Evolutionary conservation across 2,113 vertebrate genomes (phyloP).

Genomic region (Alaudala cheleensis): DNA sequence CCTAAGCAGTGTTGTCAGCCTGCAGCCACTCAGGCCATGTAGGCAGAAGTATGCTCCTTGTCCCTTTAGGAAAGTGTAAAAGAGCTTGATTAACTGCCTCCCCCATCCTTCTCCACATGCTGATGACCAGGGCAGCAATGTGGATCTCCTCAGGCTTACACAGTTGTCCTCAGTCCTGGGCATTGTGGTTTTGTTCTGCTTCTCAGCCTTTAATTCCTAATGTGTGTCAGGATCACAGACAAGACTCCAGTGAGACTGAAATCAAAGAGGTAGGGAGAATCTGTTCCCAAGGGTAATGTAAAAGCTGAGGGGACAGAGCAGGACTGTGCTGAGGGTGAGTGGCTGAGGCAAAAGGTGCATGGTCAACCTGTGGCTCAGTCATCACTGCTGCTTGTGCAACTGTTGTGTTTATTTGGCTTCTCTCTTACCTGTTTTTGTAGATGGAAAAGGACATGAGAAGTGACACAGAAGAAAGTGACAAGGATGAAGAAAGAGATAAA

Average conservation of each 20-base stretch:
- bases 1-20: neutral
- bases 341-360: neutral
- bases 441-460: constrained; percentile 90
- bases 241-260: neutral
- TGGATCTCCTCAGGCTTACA: neutral
- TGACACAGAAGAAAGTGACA: constrained; percentile 83
- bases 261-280: neutral
- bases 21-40: neutral
- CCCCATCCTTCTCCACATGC: neutral
- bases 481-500: constrained; percentile 43
- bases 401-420: constrained; percentile 75
- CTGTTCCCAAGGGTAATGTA: neutral
- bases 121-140: neutral
- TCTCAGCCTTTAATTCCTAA: neutral
- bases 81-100: neutral
- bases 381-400: constrained; percentile 59
- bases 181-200: neutral
- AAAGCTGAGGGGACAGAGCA: neutral
- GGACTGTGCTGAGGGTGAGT: neutral
- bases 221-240: neutral
- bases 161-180: neutral
- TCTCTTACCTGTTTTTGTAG: constrained; percentile 82
- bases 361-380: neutral
- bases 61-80: neutral
- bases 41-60: neutral